Evolutionary conservation across 2,113 vertebrate species (phyloP).

Genomic region (Cyanoderma ruficeps): DNA sequence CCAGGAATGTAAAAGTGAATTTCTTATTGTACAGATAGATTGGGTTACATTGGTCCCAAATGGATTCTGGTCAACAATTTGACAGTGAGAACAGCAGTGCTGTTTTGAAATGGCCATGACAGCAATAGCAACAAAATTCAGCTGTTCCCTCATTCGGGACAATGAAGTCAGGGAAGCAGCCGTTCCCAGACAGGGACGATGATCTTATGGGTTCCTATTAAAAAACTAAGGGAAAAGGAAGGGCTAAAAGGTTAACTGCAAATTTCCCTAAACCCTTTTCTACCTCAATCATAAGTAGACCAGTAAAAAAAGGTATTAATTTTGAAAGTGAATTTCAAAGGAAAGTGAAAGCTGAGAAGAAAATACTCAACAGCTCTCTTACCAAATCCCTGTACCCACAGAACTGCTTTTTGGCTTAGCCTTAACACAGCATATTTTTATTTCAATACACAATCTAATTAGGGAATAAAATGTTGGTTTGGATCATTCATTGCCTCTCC

Average conservation of each 20-base stretch:
- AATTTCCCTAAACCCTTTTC: not conserved
- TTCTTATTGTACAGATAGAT: not conserved
- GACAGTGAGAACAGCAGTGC: not conserved
- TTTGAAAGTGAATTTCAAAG: not conserved
- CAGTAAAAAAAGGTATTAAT: not conserved
- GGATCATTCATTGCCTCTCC: not conserved
- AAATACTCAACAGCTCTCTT: not conserved
- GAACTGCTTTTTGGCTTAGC: not conserved
- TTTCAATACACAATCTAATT: constrained; percentile 12
- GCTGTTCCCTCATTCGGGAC: not conserved
- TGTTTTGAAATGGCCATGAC: not conserved
- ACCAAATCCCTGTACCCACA: not conserved
- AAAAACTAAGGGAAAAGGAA: not conserved
- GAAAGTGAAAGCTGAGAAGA: not conserved
- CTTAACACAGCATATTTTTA: not conserved
- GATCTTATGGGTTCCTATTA: not conserved
- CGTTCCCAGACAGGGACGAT: not conserved
- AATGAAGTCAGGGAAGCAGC: not conserved
- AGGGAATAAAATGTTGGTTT: not conserved
- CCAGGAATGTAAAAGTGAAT: not conserved
- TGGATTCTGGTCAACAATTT: not conserved
- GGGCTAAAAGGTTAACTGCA: not conserved
- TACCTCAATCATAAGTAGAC: not conserved
- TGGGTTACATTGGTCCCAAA: not conserved
- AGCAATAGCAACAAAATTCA: not conserved